These are phyloP conservation scores for Chiridota heheva DNA, from an alignment of 35 echinoderm and acorn worm species.

Conservation along the genomic window DNA sequence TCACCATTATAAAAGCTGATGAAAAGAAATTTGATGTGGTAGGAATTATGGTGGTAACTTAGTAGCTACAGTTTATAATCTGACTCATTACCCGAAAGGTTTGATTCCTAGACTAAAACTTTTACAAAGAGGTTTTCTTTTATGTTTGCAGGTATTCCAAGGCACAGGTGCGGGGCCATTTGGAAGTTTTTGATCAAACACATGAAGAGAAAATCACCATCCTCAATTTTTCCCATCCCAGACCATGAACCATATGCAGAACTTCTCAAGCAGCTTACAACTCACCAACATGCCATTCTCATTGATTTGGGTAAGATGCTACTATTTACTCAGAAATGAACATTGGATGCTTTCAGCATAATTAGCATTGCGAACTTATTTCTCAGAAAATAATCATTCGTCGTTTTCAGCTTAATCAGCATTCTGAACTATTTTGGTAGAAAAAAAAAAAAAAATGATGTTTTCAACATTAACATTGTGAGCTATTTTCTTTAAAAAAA, in stretches of 20 bases:
- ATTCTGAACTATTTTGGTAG: not conserved
- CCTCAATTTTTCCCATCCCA: conserved; percentile 11
- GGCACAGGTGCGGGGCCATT: conserved; percentile 65
- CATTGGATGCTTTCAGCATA: too few relatives aligned
- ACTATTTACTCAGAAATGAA: not conserved
- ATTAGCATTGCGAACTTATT: not conserved
- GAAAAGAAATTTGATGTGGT: too few relatives aligned
- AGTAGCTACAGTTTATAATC: too few relatives aligned
- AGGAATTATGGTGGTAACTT: too few relatives aligned
- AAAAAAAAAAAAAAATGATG: not conserved
- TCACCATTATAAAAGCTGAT: too few relatives aligned
- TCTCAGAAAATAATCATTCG: not conserved
- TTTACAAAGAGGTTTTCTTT: too few relatives aligned
- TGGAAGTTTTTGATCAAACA: conserved; percentile 82
- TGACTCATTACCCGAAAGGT: too few relatives aligned
- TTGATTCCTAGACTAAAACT: too few relatives aligned
- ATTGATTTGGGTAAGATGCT: conserved; percentile 87
- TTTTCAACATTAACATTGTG: too few relatives aligned
- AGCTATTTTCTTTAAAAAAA: too few relatives aligned
- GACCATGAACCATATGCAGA: conserved; percentile 71
- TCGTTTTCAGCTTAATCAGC: not conserved
- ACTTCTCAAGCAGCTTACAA: conserved; percentile 87
- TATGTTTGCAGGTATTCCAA: conserved; percentile 66
- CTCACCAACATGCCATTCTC: conserved; percentile 97
- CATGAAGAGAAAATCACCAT: conserved; percentile 42